phyloP scores from a whole-genome alignment of 1,140 invertebrate species.

The Tetranychus urticae region DNA sequence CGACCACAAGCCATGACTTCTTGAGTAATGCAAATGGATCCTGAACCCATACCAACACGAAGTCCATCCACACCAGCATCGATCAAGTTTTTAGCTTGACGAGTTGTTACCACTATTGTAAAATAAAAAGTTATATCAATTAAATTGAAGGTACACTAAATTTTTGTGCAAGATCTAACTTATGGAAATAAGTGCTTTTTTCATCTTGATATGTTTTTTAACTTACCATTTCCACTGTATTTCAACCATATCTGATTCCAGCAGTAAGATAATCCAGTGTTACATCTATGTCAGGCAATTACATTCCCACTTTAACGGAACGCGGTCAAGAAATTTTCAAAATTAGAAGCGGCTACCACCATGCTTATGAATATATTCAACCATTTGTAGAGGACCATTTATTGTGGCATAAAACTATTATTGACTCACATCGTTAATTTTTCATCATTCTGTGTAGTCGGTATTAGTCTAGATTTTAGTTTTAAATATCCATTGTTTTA shows the following conservation, averaged over 20 bases:
- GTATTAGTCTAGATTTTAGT: too few relatives aligned
- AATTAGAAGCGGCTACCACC: neutral
- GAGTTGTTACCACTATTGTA: conserved; percentile 55
- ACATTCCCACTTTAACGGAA: too few relatives aligned
- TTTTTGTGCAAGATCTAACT: neutral
- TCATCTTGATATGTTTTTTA: neutral
- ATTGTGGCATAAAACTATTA: neutral
- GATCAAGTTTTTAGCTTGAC: conserved; percentile 89
- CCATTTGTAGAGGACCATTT: neutral
- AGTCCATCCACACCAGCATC: conserved; percentile 88
- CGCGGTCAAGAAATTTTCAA: neutral
- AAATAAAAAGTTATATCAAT: neutral
- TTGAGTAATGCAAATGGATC: conserved; percentile 97
- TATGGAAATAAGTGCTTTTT: conserved; percentile 4
- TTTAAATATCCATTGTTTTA: too few relatives aligned
- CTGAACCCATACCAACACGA: conserved; percentile 92
- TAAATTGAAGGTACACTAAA: neutral
- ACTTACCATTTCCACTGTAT: conserved; percentile 55
- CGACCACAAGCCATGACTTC: conserved; percentile 98
- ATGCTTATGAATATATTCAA: neutral
- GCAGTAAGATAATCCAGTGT: too few relatives aligned
- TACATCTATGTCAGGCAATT: too few relatives aligned
- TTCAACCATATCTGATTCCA: too few relatives aligned
- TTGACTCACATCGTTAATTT: neutral
- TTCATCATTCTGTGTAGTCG: too few relatives aligned